A percentile compares a stretch with the other conserved stretches of the same genome.
Conservation (phyloP, 2,113 vertebrate genomes). For the Cololabis saira region DNA sequence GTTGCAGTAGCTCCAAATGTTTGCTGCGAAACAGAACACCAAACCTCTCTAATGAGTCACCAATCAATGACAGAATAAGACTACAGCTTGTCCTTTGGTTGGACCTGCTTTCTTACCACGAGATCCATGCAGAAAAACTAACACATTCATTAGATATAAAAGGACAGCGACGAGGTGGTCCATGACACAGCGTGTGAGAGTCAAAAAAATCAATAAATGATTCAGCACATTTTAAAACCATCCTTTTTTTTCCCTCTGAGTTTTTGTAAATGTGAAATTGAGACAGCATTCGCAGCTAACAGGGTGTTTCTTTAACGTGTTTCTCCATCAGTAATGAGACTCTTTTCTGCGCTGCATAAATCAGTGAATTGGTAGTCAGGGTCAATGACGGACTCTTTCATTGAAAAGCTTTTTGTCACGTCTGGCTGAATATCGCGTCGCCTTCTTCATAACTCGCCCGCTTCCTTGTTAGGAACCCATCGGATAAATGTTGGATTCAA, state of each 20-base stretch:
- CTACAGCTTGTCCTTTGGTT: no score
- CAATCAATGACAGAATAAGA: no score
- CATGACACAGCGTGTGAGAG: neutral
- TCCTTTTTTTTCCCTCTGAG: no score
- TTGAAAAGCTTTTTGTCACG: conserved; percentile 15
- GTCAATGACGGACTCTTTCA: conserved; percentile 15
- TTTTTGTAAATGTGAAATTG: no score
- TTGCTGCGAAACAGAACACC: no score
- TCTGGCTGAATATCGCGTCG: conserved; percentile 10
- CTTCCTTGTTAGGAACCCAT: neutral
- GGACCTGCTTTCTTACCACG: no score
- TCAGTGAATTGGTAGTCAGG: conserved; percentile 30
- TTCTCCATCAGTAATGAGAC: conserved; percentile 8
- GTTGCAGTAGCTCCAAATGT: no score
- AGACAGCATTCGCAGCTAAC: neutral
- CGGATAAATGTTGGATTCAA: conserved; percentile 30
- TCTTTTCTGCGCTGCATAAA: conserved; percentile 11
- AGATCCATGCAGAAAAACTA: no score
- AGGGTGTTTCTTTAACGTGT: neutral
- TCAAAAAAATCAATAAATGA: conserved; percentile 32
- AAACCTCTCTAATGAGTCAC: no score
- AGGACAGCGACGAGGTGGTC: conserved; percentile 1
- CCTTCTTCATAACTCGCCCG: conserved; percentile 8
- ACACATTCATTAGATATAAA: no score
- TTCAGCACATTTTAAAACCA: conserved; percentile 15